Conservation (phyloP, 2,113 vertebrate species). For the Danionella cerebrum region DNA sequence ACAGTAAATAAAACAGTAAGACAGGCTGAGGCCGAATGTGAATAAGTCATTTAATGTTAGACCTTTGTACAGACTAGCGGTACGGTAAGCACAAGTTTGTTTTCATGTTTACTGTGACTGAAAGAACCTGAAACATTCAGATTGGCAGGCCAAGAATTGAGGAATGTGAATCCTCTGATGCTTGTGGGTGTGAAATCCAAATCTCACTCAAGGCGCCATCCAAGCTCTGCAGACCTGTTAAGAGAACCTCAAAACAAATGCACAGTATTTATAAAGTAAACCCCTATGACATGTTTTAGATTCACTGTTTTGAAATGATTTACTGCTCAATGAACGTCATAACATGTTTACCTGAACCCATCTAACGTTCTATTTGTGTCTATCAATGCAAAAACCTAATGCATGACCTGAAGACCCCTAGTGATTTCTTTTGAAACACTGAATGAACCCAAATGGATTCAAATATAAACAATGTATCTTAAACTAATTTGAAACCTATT, state of each 20-base stretch:
- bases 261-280: not conserved
- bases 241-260: not conserved
- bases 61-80: slow-evolving; percentile 24
- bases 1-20: too few species aligned
- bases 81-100: slow-evolving; percentile 43
- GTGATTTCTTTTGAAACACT: too few species aligned
- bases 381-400: too few species aligned
- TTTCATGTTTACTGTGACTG: slow-evolving; percentile 30
- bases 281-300: too few species aligned
- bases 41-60: slow-evolving; percentile 24
- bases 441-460: too few species aligned
- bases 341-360: too few species aligned
- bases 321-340: too few species aligned
- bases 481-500: too few species aligned
- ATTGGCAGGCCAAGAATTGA: not conserved
- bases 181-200: not conserved
- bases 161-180: slow-evolving; percentile 7
- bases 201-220: not conserved
- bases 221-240: not conserved
- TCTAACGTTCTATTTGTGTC: too few species aligned
- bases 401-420: too few species aligned
- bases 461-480: too few species aligned
- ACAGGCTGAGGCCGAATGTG: slow-evolving; percentile 36
- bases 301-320: too few species aligned
- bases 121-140: not conserved